Evolutionary conservation across 2,888 invertebrate species (phyloP).

Genomic region (Dynastes hyllus): DNA sequence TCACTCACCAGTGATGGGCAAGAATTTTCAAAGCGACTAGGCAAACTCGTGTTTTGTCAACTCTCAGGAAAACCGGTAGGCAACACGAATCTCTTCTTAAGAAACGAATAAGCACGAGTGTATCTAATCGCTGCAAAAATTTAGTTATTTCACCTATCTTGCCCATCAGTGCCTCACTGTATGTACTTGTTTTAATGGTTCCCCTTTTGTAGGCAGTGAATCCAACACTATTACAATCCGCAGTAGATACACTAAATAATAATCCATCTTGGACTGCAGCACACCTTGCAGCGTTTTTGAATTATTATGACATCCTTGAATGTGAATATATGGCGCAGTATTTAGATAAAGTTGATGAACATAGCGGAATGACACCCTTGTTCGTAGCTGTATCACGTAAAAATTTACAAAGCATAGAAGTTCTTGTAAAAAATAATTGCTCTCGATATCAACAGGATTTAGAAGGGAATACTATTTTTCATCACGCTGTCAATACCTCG

Average conservation of each 20-base stretch:
- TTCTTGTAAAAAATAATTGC: conserved; percentile 77
- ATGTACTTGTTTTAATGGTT: neutral
- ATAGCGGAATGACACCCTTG: conserved; percentile 86
- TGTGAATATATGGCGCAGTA: conserved; percentile 79
- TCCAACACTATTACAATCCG: conserved; percentile 76
- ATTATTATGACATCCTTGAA: conserved; percentile 81
- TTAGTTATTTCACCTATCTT: too few species aligned
- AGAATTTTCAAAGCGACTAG: too few species aligned
- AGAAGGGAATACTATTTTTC: conserved; percentile 88
- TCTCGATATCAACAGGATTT: conserved; percentile 82
- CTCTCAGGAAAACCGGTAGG: too few species aligned
- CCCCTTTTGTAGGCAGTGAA: neutral
- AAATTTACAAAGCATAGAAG: conserved; percentile 80
- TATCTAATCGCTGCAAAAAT: too few species aligned
- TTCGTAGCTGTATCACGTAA: conserved; percentile 88
- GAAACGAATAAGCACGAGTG: too few species aligned
- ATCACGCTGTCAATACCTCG: conserved; percentile 88
- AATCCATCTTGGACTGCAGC: conserved; percentile 90
- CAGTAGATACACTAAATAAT: conserved; percentile 83
- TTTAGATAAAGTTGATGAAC: conserved; percentile 81
- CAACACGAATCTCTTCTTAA: too few species aligned
- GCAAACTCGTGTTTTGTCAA: too few species aligned
- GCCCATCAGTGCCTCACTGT: neutral
- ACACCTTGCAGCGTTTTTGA: conserved; percentile 88
- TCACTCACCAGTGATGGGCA: too few species aligned